These are phyloP conservation scores for Tapera naevia DNA, from an alignment of 2,797 vertebrate genomes.

Conservation along the genomic window DNA sequence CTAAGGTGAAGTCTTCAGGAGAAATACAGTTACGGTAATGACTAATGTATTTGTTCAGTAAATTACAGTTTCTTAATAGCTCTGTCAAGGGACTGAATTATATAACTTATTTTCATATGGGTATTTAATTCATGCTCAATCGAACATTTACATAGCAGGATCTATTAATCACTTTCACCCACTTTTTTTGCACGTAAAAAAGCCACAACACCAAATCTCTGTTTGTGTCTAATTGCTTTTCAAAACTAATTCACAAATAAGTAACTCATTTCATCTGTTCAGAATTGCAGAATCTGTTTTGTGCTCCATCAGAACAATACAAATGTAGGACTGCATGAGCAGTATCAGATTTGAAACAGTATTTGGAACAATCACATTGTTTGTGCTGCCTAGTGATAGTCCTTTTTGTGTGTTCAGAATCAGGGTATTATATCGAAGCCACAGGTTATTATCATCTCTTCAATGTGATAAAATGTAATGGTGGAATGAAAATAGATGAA, in stretches of 20 bases:
- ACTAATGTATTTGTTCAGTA: not conserved
- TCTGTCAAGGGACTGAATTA: not conserved
- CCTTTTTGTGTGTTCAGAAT: slow-evolving; percentile 54
- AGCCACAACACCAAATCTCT: not conserved
- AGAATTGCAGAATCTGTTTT: slow-evolving; percentile 70
- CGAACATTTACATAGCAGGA: not conserved
- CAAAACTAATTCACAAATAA: not conserved
- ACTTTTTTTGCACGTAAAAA: not conserved
- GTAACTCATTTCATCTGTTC: not conserved
- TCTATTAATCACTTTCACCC: not conserved
- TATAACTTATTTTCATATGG: not conserved
- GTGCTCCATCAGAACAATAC: not conserved
- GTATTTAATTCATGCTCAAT: not conserved
- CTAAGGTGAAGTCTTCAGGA: not conserved
- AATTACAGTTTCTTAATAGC: not conserved
- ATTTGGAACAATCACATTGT: slow-evolving; percentile 28
- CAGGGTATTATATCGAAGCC: slow-evolving; percentile 64
- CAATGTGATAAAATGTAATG: not conserved
- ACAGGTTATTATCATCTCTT: slow-evolving; percentile 33
- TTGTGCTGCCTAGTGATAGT: slow-evolving; percentile 22
- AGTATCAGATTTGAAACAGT: slow-evolving; percentile 63
- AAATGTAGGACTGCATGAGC: slow-evolving; percentile 9
- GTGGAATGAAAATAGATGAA: not conserved
- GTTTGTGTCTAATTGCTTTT: not conserved
- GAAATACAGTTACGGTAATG: not conserved